These are phyloP conservation scores for Eucriotettix oculatus DNA, from an alignment of 2,888 invertebrate species.

Conservation along the genomic window DNA sequence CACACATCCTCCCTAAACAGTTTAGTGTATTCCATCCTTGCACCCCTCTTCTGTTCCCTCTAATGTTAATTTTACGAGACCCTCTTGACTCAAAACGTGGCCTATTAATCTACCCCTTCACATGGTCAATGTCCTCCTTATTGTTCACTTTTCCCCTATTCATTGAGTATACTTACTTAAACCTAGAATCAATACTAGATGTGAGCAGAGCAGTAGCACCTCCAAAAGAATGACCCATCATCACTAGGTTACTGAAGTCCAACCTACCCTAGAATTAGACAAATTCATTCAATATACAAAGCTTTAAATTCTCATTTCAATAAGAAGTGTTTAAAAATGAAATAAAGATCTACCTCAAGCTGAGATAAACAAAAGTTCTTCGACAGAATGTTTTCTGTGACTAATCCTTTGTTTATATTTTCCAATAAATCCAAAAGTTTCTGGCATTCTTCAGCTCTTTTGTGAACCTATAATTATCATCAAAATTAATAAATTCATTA, in stretches of 20 bases:
- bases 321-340: no score
- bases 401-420: slow-evolving; percentile 28
- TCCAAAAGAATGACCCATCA: slow-evolving; percentile 51
- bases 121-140: no score
- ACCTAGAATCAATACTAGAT: slow-evolving; percentile 31
- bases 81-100: no score
- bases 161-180: slow-evolving; percentile 15
- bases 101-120: no score
- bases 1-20: no score
- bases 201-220: slow-evolving; percentile 40
- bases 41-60: no score
- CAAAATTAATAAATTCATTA: neutral
- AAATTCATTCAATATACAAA: neutral
- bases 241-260: slow-evolving; percentile 27
- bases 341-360: slow-evolving; percentile 21
- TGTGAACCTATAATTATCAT: slow-evolving; percentile 25
- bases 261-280: slow-evolving; percentile 24
- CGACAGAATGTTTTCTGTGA: slow-evolving; percentile 30
- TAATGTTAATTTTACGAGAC: no score
- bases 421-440: slow-evolving; percentile 31
- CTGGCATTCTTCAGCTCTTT: slow-evolving; percentile 33
- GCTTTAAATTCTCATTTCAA: neutral
- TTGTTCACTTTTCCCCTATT: no score
- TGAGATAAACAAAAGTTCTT: slow-evolving; percentile 22
- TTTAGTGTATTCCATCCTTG: no score